Evolutionary conservation across 2,888 invertebrate species (phyloP), one percentile per base, ranked within the genome.

Genomic region (Drosophila kokeensis): DNA sequence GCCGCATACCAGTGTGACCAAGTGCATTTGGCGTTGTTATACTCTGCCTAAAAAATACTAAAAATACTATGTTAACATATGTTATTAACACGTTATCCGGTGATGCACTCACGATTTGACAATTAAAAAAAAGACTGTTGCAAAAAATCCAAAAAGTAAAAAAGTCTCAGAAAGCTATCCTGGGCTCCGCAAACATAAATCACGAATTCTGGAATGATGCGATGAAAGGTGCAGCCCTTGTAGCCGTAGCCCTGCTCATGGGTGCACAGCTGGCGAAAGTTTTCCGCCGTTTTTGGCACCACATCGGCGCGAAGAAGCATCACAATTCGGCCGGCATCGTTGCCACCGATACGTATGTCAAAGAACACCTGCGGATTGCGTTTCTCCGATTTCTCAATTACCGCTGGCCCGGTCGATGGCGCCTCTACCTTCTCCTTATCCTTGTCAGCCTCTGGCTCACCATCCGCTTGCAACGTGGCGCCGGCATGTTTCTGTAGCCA

Each of bases 401-500:
- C 92, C 0, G 83, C 89, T 0, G 93, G 92, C 0, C 91, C 91
- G 0, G 85, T 85, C 29, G 92, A 81, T 8, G 90, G 82, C 11
- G 76, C 74, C n/a, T 81, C 82, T 0, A 48, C 69, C 54, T 64
- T 34, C 7, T 81, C 81, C 45, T 76, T 76, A 15, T 40, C 55
- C 40, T n/a, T 55, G 27, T 69, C 67, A 4, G 63, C 50, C 10
- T 75, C 77, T 3, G 77, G n/a, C 72, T 93, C 92, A n/a, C 87
- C 92, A 38, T 93, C 93, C 1, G 94, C 93, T 18, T 95, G 94
- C 15, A 96, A 94, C 0, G 98, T 98, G 91, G 97, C 97, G 2
- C 99, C 99, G 1, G 99, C 98, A 94, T 99, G 99, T 91, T 98
- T 97, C 92, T 98, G 98, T n/a, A 99, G 93, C 99, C 99, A 99